Base-by-base conservation (phyloP, 2,888 invertebrate species). In the Caenorhabditis sp. region DNA sequence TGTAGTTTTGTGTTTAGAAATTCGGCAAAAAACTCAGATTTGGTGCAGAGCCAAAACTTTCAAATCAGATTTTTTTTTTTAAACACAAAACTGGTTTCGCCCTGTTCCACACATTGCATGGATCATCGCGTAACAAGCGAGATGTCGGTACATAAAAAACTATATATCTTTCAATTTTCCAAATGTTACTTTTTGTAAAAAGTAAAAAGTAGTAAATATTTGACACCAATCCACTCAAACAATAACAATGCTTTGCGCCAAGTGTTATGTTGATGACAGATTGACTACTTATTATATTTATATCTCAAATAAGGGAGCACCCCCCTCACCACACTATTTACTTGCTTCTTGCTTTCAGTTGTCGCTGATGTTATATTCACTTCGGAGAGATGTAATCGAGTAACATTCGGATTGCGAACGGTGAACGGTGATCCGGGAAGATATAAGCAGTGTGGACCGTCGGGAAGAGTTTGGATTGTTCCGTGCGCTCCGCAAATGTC, bases 391-490 rank as follows among this genome's bases (percentile, higher is more conserved):
- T 79, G 79, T 53, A 66, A 72, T 66, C 59, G 76, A 58, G 77
- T 61, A 6, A 55, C 58, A 1, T 77, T 67, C 54, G 79, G 79
- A n/a, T 50, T 79, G 19, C 58, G 75, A 31, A 66, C 65, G n/a
- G 74, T 79, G 17, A 67, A 72, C 31, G 79, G 79, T 8, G 79
- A 79, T 58, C 69, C 73, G 12, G 59, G 17, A 8, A 71, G 80
- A 54, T 80, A 80, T 55, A 76, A 76, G 24, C 80, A 80, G 59
- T 80, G 80, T 31, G 77, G 77, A 12, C 77, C 77, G 8, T 76
- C 76, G 21, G 76, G 75, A 53, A 62, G 74, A 53, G 80, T 80
- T 36, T 80, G 80, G 80, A 78, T 80, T 62, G 80, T 80, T 12
- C 80, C 80, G 14, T 80, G 80, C 51, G 76, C 77, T 3, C 78